These are phyloP conservation scores for Aphaenogaster rudis DNA, from an alignment of 1,140 invertebrate genomes.

Conservation along the genomic window DNA sequence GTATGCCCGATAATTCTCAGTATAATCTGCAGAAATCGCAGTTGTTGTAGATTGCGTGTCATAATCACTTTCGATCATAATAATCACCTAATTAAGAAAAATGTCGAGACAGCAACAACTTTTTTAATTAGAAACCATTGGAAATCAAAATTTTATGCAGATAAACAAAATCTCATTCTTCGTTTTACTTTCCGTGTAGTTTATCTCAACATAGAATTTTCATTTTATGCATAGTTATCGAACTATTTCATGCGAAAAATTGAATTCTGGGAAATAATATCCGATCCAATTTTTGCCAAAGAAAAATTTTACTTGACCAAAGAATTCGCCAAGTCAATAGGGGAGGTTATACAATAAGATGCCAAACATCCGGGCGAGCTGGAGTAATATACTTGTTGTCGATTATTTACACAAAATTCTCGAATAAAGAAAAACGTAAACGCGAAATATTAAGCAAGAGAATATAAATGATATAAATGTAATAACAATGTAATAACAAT, in stretches of 20 bases:
- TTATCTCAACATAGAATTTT: slow-evolving; percentile 32
- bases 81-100: background rate
- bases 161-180: background rate
- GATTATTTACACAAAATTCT: slow-evolving; percentile 25
- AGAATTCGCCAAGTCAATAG: slow-evolving; percentile 7
- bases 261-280: slow-evolving; percentile 39
- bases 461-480: background rate
- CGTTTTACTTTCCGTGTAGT: background rate
- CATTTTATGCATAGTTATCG: slow-evolving; percentile 17
- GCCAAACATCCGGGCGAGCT: background rate
- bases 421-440: background rate
- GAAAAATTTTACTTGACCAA: slow-evolving; percentile 6
- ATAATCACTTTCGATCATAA: background rate
- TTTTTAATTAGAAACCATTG: slow-evolving; percentile 32
- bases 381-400: background rate
- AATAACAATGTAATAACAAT: background rate
- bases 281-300: slow-evolving; percentile 14
- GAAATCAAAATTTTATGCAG: background rate
- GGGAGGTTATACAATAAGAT: slow-evolving; percentile 1
- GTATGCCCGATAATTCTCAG: background rate
- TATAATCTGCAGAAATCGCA: background rate
- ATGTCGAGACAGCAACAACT: background rate
- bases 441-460: background rate
- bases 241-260: slow-evolving; percentile 30
- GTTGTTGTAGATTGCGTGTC: background rate